Percentiles rank a stretch among this genome's conserved stretches.
These are phyloP conservation scores for Enoplosus armatus DNA, from an alignment of 2,797 vertebrate genomes.

Conservation along the genomic window DNA sequence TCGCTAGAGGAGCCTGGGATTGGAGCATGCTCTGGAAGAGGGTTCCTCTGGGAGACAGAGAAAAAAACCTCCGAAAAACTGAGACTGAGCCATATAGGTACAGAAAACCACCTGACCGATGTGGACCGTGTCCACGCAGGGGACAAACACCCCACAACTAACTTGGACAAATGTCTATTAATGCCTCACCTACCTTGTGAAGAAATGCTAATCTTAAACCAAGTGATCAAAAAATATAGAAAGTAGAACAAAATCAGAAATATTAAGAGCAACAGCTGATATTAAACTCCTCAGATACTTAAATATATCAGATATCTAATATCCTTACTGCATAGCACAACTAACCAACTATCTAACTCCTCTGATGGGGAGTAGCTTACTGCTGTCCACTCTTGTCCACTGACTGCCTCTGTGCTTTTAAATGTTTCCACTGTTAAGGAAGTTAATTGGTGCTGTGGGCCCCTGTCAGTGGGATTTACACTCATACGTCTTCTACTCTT, in stretches of 20 bases:
- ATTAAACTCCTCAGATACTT: not conserved
- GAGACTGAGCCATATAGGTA: constrained; percentile 99
- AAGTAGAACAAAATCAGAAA: not conserved
- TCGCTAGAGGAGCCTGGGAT: constrained; percentile 99
- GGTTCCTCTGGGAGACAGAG: constrained; percentile 91
- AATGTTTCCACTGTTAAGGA: not conserved
- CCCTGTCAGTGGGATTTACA: not conserved
- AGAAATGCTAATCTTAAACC: constrained; percentile 2
- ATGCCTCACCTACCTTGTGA: not conserved
- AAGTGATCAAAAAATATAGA: not conserved
- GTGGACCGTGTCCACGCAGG: not conserved
- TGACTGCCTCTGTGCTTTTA: not conserved
- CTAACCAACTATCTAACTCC: constrained; percentile 49
- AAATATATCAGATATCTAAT: not conserved
- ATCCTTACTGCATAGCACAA: constrained; percentile 16
- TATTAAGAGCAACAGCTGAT: not conserved
- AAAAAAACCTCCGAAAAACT: constrained; percentile 94
- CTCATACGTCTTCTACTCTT: not conserved
- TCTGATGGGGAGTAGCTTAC: constrained; percentile 1
- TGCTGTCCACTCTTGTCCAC: constrained; percentile 10
- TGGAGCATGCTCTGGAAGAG: constrained; percentile 99
- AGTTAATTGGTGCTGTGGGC: not conserved
- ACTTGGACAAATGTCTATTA: not conserved
- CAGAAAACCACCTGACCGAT: constrained; percentile 41
- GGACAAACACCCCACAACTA: not conserved